A percentile compares a stretch with the other conserved stretches of the same genome.
These are phyloP conservation scores for Steinernema khuongi DNA, from an alignment of 1,140 invertebrate genomes.

Conservation along the genomic window DNA sequence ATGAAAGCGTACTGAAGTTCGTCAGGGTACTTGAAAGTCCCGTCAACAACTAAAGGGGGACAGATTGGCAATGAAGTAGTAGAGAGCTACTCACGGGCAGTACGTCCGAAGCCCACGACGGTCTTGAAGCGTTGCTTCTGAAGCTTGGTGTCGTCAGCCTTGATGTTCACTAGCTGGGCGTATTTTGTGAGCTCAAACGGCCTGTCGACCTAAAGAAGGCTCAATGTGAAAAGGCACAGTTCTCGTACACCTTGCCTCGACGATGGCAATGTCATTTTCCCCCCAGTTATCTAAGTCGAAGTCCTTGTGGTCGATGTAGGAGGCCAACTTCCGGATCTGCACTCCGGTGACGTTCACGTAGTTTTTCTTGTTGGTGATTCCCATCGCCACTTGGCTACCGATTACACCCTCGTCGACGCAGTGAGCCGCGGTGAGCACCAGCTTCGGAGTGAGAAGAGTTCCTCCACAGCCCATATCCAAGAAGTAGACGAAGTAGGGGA, in stretches of 20 bases:
- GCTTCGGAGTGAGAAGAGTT: neutral
- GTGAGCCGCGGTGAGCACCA: neutral
- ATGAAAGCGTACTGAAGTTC: too few species aligned
- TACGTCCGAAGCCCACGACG: too few species aligned
- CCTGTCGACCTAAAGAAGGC: too few species aligned
- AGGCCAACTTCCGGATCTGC: neutral
- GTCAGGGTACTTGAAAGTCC: neutral
- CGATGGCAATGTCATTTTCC: neutral
- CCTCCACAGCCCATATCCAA: neutral
- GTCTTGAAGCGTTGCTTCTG: too few species aligned
- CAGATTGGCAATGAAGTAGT: neutral
- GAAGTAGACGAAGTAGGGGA: neutral
- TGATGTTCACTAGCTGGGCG: neutral
- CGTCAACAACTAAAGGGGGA: neutral
- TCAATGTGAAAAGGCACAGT: too few species aligned
- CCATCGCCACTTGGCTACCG: neutral
- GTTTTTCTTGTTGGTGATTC: too few species aligned
- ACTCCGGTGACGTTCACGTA: neutral
- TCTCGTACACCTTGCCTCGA: too few species aligned
- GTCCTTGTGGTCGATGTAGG: neutral
- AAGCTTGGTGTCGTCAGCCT: neutral
- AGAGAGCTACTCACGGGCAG: neutral
- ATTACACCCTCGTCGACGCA: neutral
- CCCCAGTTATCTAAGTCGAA: neutral
- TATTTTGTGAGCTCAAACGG: neutral